A percentile compares a stretch with the other conserved stretches of the same genome.
Evolutionary conservation across 2,888 invertebrate species (phyloP).

Genomic region (Bimastos eiseni): DNA sequence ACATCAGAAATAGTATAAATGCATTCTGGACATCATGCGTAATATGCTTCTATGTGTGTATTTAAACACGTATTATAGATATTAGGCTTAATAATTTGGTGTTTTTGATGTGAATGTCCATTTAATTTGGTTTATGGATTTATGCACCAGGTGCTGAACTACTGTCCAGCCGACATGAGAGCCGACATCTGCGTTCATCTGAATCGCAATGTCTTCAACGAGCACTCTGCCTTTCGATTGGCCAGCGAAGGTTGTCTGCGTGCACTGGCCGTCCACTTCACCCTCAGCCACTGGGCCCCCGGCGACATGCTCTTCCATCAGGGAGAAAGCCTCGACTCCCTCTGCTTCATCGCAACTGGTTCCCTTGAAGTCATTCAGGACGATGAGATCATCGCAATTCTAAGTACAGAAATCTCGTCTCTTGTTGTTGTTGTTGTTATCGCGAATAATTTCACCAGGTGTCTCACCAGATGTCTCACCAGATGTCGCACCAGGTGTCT

Average conservation of each 20-base stretch:
- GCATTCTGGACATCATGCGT: too few relatives aligned
- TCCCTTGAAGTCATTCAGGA: slow-evolving; percentile 99
- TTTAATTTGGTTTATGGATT: too few relatives aligned
- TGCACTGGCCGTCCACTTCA: slow-evolving; percentile 66
- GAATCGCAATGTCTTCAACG: slow-evolving; percentile 85
- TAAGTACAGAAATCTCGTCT: slow-evolving; percentile 69
- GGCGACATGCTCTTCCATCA: slow-evolving; percentile 96
- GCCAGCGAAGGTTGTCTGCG: slow-evolving; percentile 91
- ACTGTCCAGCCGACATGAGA: slow-evolving; percentile 99
- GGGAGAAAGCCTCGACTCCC: slow-evolving; percentile 95
- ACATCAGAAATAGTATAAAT: too few relatives aligned
- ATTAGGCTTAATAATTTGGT: too few relatives aligned
- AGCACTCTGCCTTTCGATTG: slow-evolving; percentile 68
- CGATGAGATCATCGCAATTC: slow-evolving; percentile 92
- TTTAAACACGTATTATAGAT: too few relatives aligned
- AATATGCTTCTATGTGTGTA: too few relatives aligned
- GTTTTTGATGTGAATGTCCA: too few relatives aligned
- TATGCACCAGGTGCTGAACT: slow-evolving; percentile 84
- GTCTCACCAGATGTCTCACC: too few relatives aligned
- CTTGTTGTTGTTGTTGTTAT: too few relatives aligned
- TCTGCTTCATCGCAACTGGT: slow-evolving; percentile 98
- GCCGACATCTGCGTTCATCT: slow-evolving; percentile 99
- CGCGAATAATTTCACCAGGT: background rate
- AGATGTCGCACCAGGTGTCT: too few relatives aligned
- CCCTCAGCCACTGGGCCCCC: slow-evolving; percentile 89